Evolutionary conservation across 2,797 vertebrate species (phyloP).

Genomic region (Helicolenus hilgendorfi): DNA sequence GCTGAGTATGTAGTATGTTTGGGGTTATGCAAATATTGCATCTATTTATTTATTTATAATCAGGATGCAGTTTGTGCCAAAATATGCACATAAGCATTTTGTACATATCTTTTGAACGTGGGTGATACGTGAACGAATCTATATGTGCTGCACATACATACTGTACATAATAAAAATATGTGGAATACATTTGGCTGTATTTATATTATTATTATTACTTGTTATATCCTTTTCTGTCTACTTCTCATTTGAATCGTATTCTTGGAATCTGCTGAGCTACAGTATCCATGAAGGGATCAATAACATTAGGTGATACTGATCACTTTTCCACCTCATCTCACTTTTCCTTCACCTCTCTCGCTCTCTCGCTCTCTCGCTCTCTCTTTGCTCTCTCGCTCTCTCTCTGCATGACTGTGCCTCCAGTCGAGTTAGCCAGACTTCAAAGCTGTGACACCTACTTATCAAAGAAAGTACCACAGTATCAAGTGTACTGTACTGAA

Average conservation of each 20-base stretch:
- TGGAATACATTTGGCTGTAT: not conserved
- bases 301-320: constrained; percentile 45
- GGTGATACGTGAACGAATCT: too few species aligned
- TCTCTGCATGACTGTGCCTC: constrained; percentile 4
- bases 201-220: not conserved
- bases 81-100: not conserved
- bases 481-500: constrained; percentile 18
- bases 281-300: constrained; percentile 35
- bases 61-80: too few species aligned
- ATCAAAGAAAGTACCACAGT: constrained; percentile 30
- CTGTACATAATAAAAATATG: not conserved
- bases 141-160: too few species aligned
- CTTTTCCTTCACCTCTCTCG: not conserved
- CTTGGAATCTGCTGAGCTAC: constrained; percentile 13
- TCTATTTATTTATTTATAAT: not conserved
- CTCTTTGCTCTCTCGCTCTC: not conserved
- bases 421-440: constrained; percentile 27
- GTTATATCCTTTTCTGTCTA: not conserved
- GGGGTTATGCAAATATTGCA: not conserved
- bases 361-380: not conserved
- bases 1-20: not conserved
- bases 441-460: constrained; percentile 38
- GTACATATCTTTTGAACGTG: not conserved
- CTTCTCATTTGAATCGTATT: constrained; percentile 7
- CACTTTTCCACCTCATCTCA: constrained; percentile 26